Base-by-base conservation (phyloP, 64 coral and sea anemone genomes). In the Dendrophyllia cribrosa region DNA sequence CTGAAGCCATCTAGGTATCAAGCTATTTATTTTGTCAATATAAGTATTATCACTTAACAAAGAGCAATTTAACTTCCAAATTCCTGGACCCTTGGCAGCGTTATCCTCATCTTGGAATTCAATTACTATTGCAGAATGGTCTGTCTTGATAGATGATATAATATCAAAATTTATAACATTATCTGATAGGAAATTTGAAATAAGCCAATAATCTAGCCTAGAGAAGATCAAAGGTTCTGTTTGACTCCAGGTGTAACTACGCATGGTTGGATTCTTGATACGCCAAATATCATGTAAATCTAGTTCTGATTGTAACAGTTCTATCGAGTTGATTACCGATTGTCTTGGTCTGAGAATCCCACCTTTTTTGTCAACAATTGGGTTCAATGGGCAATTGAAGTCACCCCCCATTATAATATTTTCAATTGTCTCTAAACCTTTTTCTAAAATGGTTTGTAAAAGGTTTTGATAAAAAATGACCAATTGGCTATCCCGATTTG, bases 11-110 rank as follows among this genome's bases (percentile, higher is more conserved):
- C 20, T 79, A 17, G 56, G 25, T 1, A 93, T 61, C 44, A 79
- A 15, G 9, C 3, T 43, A 59, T 79, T 87, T 49, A 93, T 88
- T 56, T 79, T 58, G 56, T 88, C 75, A 45, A 93, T 59, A 59
- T 81, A 88, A 26, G 26, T 9, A 43, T 93, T 60, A 51, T 93
- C 86, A 16, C 24, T 83, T 7, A 84, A 52, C 13, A 91, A 14
- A 14, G 70, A 91, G 19, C 74, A 85, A n/a, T 87, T 92, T 55
- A 92, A n/a, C 86, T 92, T 92, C 90, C 82, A 86, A 86, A 87
- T 52, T 0, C 60, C 79, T 43, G 63, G 63, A 46, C 84, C 79
- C 74, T 91, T 91, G 53, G 12, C 77, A 13, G 14, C 21, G 11
- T 82, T 49, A 61, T 61, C 78, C n/a, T 59, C 44, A 52, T 82